Base-by-base conservation (phyloP, 2,113 vertebrate species). In the Brienomyrus brachyistius region DNA sequence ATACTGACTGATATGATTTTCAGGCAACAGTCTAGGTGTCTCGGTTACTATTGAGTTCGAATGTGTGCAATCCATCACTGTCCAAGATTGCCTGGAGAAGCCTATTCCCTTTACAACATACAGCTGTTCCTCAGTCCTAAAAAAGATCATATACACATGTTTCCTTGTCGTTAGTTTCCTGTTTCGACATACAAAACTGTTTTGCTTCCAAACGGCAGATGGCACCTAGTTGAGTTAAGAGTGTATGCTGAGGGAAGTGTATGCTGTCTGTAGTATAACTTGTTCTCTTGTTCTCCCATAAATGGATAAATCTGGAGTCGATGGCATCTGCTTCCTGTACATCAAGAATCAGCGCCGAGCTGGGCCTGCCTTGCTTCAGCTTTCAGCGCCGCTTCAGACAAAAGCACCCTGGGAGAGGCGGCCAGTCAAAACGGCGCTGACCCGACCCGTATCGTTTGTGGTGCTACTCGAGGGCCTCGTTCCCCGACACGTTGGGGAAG, bases 391-490 rank as follows among this genome's bases (percentile, higher is more conserved):
- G 93, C 92, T 86, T 51, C 91, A 93, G 92, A 94, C 91, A 90
- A 91, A 90, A 91, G 86, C 84, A 89, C 91, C 92, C 92, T 86
- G 90, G 59, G 91, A 94, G 40, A 27, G 92, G 19, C 85, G 87
- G 50, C 90, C 92, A 94, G 93, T 94, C 95, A 94, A 95, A 95
- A 95, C 95, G 95, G 91, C 90, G 59, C 62, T 19, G 92, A 94
- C 93, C 93, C 70, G 93, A 93, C 40, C 93, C 94, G 91, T 91
- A 91, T 86, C 92, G 0, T 51, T 92, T 93, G 92, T 91, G 94
- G 92, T 93, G 85, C 90, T 9, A 77, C 40, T 94, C 93, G 90
- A 90, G 10, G 2, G 90, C 89, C 92, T 91, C 88, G 62, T 89
- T 90, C 86, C 2, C 91, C 90, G 90, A 88, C 86, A 77, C 80